Evolutionary conservation across 1,140 invertebrate species (phyloP).

Genomic region (Ridgeia piscesae): DNA sequence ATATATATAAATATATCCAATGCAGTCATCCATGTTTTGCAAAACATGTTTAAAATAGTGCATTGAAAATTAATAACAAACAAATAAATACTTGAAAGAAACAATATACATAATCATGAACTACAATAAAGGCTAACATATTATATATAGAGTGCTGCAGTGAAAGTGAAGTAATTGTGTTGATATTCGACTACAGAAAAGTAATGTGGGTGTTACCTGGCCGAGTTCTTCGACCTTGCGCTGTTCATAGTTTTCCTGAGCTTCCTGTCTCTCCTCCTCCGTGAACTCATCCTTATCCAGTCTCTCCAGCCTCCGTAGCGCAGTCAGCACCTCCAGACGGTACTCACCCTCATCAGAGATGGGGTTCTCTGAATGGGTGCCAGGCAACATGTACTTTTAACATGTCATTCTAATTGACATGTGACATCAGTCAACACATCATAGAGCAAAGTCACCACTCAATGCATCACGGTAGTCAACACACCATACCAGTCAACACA

Average conservation of each 20-base stretch:
- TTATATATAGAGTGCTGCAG: background rate
- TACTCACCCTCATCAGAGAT: conserved; percentile 56
- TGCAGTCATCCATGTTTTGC: too few relatives aligned
- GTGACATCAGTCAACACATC: too few relatives aligned
- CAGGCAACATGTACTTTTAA: too few relatives aligned
- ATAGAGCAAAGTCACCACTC: too few relatives aligned
- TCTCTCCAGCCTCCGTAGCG: conserved; percentile 51
- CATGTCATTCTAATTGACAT: too few relatives aligned
- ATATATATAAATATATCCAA: too few relatives aligned
- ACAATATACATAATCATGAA: too few relatives aligned
- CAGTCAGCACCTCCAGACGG: conserved; percentile 52
- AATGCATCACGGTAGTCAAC: too few relatives aligned
- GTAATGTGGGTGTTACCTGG: background rate
- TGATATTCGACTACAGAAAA: background rate
- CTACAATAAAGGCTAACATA: background rate
- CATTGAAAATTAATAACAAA: too few relatives aligned
- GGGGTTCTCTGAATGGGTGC: conserved; percentile 55
- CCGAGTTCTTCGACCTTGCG: conserved; percentile 40
- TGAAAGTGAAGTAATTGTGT: background rate
- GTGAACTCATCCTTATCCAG: conserved; percentile 57
- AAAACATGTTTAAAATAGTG: too few relatives aligned
- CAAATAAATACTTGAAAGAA: too few relatives aligned
- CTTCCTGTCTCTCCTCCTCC: conserved; percentile 55
- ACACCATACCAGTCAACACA: too few relatives aligned
- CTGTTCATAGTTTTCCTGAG: conserved; percentile 51